Evolutionary conservation across 1,140 invertebrate genomes (phyloP).

Genomic region (Babylonia areolata): DNA sequence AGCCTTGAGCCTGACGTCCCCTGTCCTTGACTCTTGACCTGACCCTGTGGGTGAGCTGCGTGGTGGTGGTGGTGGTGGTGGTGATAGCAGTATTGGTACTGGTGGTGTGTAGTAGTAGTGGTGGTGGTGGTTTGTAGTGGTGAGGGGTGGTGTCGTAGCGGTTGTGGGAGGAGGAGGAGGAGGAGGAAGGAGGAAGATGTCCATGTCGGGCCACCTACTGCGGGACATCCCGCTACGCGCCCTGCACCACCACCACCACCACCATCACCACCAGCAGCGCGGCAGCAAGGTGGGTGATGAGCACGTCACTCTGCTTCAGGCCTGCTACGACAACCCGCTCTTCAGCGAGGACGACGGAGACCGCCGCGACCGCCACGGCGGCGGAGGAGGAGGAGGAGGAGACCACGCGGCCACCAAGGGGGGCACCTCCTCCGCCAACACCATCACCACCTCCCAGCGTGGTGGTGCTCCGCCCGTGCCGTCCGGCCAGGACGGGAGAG

Average conservation of each 20-base stretch:
- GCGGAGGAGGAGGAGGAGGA: conserved; percentile 1
- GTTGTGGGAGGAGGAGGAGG: too few relatives aligned
- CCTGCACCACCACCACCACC: conserved; percentile 4
- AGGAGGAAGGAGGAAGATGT: not conserved
- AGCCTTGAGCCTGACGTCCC: too few relatives aligned
- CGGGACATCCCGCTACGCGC: conserved; percentile 47
- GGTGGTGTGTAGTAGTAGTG: too few relatives aligned
- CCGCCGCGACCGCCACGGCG: conserved; percentile 29
- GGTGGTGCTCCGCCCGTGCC: not conserved
- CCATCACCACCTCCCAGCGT: not conserved
- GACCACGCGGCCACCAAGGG: conserved; percentile 38
- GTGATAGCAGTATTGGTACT: too few relatives aligned
- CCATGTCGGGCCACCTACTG: conserved; percentile 40
- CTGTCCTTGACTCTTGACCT: too few relatives aligned
- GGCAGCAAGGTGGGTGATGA: conserved; percentile 48
- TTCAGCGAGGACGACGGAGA: conserved; percentile 57
- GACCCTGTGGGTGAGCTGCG: too few relatives aligned
- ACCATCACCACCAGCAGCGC: not conserved
- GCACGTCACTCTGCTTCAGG: conserved; percentile 65
- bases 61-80: too few relatives aligned
- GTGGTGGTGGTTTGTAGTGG: too few relatives aligned
- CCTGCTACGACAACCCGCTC: conserved; percentile 67
- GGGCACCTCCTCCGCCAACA: conserved; percentile 34
- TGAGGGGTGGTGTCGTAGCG: too few relatives aligned
- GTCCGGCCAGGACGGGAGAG: conserved; percentile 19